phyloP scores from a whole-genome alignment of 2,797 vertebrate species.

The Rhynchonycteris naso region DNA sequence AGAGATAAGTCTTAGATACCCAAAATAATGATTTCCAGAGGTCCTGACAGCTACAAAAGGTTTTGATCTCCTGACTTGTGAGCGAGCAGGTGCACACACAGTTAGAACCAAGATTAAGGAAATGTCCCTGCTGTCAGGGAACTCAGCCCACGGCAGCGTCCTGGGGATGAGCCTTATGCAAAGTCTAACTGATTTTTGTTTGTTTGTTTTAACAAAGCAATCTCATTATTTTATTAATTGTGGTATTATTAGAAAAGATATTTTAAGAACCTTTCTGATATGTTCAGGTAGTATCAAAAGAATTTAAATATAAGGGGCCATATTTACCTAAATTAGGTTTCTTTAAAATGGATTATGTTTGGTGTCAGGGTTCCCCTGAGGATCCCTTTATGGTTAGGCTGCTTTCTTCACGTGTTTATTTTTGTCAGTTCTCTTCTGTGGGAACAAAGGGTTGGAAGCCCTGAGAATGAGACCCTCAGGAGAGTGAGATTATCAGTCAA shows the following conservation, averaged over 20 bases:
- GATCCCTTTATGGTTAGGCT: conserved; percentile 52
- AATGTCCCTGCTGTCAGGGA: conserved; percentile 57
- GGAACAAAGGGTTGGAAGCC: conserved; percentile 46
- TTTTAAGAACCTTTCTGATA: conserved; percentile 51
- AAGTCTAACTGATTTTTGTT: not conserved
- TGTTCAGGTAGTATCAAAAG: conserved; percentile 16
- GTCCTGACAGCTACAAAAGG: not conserved
- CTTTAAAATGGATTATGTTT: conserved; percentile 69
- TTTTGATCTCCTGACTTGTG: not conserved
- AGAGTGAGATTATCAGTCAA: not conserved
- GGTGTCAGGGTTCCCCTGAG: conserved; percentile 57
- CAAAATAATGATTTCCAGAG: conserved; percentile 77
- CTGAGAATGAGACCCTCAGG: conserved; percentile 10
- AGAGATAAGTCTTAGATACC: conserved; percentile 74
- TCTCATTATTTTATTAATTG: conserved; percentile 9
- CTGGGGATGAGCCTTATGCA: conserved; percentile 35
- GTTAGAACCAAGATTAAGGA: conserved; percentile 71
- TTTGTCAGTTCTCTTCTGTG: conserved; percentile 1
- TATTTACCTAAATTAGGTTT: conserved; percentile 65
- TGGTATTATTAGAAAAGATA: not conserved
- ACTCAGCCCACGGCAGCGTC: conserved; percentile 60
- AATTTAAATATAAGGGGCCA: conserved; percentile 43
- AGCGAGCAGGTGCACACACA: not conserved
- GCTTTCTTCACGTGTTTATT: conserved; percentile 27
- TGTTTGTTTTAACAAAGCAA: conserved; percentile 31